Evolutionary conservation across 1,140 invertebrate genomes (phyloP).

Genomic region (Drosophila triauraria): DNA sequence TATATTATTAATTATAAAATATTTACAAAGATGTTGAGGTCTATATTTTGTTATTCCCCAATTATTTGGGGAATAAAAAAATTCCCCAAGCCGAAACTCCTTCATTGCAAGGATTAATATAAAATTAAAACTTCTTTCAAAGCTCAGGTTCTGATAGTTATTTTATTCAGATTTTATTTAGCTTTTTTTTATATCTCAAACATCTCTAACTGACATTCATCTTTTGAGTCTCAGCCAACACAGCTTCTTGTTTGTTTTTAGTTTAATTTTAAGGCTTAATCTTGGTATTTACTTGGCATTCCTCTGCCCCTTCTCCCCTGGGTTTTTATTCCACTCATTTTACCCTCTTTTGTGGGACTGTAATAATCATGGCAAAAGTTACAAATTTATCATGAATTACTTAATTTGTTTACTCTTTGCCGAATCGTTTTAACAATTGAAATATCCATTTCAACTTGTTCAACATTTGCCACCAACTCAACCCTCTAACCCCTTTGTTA

Average conservation of each 20-base stretch:
- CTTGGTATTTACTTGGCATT: constrained; percentile 19
- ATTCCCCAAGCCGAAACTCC: too few species aligned
- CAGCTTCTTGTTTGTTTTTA: neutral
- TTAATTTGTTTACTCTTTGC: constrained; percentile 65
- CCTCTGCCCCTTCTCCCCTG: neutral
- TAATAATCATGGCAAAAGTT: constrained; percentile 34
- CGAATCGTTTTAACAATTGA: constrained; percentile 57
- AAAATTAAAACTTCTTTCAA: too few species aligned
- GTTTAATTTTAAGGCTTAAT: neutral
- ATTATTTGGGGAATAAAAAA: too few species aligned
- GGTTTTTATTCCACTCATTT: neutral
- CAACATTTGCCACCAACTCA: constrained; percentile 27
- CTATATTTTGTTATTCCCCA: too few species aligned
- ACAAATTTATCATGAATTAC: constrained; percentile 68
- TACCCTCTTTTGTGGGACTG: neutral
- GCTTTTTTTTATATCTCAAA: too few species aligned
- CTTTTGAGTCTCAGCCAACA: neutral
- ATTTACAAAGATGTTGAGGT: too few species aligned
- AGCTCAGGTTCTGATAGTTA: neutral
- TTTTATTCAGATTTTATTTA: neutral
- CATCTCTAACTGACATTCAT: neutral
- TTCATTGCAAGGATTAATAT: too few species aligned
- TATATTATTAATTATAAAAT: too few species aligned
- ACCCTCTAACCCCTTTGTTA: too few species aligned
- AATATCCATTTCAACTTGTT: constrained; percentile 55